These are phyloP conservation scores for Aphaenogaster ashmeadi DNA, from an alignment of 1,140 invertebrate species.

Conservation along the genomic window DNA sequence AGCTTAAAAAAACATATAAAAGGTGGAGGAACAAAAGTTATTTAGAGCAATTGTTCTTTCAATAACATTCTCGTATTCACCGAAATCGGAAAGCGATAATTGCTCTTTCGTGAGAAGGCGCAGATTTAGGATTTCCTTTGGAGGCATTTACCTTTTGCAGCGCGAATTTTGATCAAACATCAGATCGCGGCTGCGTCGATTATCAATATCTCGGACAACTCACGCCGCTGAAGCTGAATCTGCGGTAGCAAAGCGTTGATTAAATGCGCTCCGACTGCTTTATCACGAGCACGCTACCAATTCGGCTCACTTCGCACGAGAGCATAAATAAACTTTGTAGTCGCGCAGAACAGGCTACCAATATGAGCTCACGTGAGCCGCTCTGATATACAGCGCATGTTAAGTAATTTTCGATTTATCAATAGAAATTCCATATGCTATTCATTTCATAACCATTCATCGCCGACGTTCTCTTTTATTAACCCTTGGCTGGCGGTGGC, in stretches of 20 bases:
- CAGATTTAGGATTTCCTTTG: not conserved
- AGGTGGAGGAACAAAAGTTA: not conserved
- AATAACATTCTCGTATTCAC: slow-evolving; percentile 14
- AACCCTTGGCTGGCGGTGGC: no score
- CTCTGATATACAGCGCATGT: not conserved
- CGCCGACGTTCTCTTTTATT: not conserved
- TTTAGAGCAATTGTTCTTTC: not conserved
- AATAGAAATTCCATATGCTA: not conserved
- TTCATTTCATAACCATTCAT: no score
- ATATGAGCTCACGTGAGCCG: slow-evolving; percentile 6
- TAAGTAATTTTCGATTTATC: slow-evolving; percentile 46
- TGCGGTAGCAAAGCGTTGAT: slow-evolving; percentile 22
- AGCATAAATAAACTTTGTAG: slow-evolving; percentile 48
- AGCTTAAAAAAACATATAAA: not conserved
- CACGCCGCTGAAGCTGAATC: slow-evolving; percentile 8
- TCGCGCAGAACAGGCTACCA: slow-evolving; percentile 17
- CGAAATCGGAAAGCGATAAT: slow-evolving; percentile 23
- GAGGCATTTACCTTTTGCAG: not conserved
- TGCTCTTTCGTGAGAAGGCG: not conserved
- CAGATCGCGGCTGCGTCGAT: not conserved
- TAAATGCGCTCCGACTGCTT: slow-evolving; percentile 40
- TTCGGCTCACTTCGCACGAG: slow-evolving; percentile 27
- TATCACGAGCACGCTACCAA: slow-evolving; percentile 21
- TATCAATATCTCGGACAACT: slow-evolving; percentile 33
- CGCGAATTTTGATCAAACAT: slow-evolving; percentile 22